Percentiles rank a stretch among this genome's conserved stretches.
phyloP scores from a whole-genome alignment of 2,888 invertebrate genomes.

The Eilema caniola region DNA sequence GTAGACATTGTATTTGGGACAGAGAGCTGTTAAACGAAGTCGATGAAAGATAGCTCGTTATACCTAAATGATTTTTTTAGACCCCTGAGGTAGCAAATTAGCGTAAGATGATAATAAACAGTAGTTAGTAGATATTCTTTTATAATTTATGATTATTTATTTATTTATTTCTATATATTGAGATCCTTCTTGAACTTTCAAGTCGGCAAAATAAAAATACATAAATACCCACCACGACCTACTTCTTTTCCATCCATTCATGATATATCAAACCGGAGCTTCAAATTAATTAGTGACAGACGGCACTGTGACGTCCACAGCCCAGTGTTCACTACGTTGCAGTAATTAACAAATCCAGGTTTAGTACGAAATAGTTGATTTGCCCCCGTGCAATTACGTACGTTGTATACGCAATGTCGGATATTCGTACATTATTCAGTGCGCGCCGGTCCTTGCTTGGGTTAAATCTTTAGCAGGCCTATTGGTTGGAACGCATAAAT shows the following conservation, averaged over 20 bases:
- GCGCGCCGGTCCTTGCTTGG: conserved; percentile 29
- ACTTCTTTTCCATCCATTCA: too few relatives aligned
- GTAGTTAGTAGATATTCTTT: too few relatives aligned
- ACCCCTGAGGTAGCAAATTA: neutral
- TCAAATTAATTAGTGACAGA: neutral
- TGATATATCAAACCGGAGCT: neutral
- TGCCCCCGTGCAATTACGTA: conserved; percentile 35
- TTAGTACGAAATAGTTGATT: conserved; percentile 28
- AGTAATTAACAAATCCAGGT: neutral
- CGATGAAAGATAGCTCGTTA: neutral
- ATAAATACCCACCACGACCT: too few relatives aligned
- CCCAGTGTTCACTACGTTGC: neutral
- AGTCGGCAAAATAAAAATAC: too few relatives aligned
- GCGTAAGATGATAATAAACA: neutral
- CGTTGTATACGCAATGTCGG: conserved; percentile 36
- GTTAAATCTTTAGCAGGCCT: conserved; percentile 42
- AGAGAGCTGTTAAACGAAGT: neutral
- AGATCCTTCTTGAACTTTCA: too few relatives aligned
- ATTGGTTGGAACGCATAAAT: conserved; percentile 23
- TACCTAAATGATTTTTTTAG: neutral
- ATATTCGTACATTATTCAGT: conserved; percentile 50
- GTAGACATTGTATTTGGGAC: neutral
- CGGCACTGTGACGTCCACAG: neutral
- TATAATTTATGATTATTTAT: too few relatives aligned
- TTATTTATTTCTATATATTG: too few relatives aligned